Evolutionary conservation across 2,797 vertebrate genomes (phyloP), one percentile per base, ranked within the genome.

Genomic region (Halcyon badia): DNA sequence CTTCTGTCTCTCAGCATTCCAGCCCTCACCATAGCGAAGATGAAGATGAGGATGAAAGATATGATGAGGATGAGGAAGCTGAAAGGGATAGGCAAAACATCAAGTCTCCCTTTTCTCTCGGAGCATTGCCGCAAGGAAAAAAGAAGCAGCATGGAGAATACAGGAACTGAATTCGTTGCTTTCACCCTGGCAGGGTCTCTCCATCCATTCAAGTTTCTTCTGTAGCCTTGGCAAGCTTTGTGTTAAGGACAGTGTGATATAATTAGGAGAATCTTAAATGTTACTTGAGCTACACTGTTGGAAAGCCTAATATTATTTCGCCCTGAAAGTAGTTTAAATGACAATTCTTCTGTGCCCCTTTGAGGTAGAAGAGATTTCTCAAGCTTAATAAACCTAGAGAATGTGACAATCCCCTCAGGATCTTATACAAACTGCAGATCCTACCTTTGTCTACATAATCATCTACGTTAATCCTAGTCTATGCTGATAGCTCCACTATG

Each of bases 31-130:
- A 99, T 92, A 99, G 99, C 2, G 98, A 98, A 35, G 97, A 97
- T 3, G 98, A 99, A 2, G 98, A 98, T 1, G 98, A 99, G 6
- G 98, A 99, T 1, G 99, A 99, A 89, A 95, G 98, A 56, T 99
- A 99, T 0, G 98, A 99, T 4, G 99, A 99, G 94, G 99, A 99
- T 2, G 98, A 99, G 94, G 99, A 99, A 94, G 99, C 99, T 0
- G 98, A 99, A 97, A 98, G 98, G 96, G 99, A 99, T 79, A 98
- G 99, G 39, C 95, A 98, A 93, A 99, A 99, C 94, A 99, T 99
- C 89, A 99, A 99, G 96, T 94, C 98, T 7, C 99, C 99, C 2
- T 98, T 99, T 89, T 96, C 97, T n/a, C 80, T 98, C 21, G 98
- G 97, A 35, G 41, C 96, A 0, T 71, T 98, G 58, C 98, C 98